Conservation (phyloP, 2,797 vertebrate species). For the Acrossocheilus fasciatus region DNA sequence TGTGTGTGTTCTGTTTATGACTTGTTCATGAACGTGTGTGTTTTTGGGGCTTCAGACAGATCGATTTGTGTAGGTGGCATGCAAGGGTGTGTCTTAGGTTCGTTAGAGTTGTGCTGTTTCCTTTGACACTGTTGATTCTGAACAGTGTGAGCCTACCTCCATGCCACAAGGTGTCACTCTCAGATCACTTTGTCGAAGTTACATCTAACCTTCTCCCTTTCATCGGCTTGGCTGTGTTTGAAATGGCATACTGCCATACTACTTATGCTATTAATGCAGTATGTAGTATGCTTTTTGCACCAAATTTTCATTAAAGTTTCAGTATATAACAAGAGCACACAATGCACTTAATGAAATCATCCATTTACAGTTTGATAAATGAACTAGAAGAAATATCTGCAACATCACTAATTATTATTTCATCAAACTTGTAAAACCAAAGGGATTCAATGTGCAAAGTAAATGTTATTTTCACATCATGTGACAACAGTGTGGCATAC, state of each 20-base stretch:
- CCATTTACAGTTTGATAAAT: not conserved
- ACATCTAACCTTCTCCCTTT: constrained; percentile 31
- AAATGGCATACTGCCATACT: constrained; percentile 7
- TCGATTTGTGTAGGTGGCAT: constrained; percentile 39
- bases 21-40: constrained; percentile 42
- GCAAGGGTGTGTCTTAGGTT: constrained; percentile 49
- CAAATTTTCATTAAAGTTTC: constrained; percentile 19
- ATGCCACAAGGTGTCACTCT: constrained; percentile 59
- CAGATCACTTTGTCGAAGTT: constrained; percentile 15
- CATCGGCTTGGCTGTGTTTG: not conserved
- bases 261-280: not conserved
- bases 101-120: not conserved
- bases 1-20: constrained; percentile 74
- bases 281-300: not conserved
- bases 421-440: not conserved
- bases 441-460: not conserved
- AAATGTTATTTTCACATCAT: constrained; percentile 1
- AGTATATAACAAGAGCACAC: not conserved
- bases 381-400: not conserved
- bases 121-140: constrained; percentile 28
- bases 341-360: not conserved
- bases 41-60: constrained; percentile 52
- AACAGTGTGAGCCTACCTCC: constrained; percentile 49
- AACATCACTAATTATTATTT: not conserved
- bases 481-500: not conserved